Conservation (phyloP, 2,113 vertebrate species). For the Epinephelus fuscoguttatus region DNA sequence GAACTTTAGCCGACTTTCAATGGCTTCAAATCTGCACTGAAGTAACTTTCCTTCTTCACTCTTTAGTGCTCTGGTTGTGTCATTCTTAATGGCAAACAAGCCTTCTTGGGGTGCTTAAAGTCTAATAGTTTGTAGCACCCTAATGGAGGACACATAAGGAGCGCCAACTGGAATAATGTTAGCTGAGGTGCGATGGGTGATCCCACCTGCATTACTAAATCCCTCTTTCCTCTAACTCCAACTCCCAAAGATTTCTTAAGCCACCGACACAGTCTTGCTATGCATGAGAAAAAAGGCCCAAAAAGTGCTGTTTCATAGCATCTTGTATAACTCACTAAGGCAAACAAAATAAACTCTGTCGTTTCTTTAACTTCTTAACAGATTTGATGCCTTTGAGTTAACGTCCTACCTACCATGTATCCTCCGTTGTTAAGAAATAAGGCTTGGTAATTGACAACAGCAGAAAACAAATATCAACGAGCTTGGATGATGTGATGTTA, state of each 20-base stretch:
- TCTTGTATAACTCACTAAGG: not conserved
- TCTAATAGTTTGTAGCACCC: constrained; percentile 28
- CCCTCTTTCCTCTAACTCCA: constrained; percentile 3
- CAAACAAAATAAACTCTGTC: not conserved
- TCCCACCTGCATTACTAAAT: constrained; percentile 10
- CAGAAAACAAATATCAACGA: constrained; percentile 12
- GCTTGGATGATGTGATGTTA: not conserved
- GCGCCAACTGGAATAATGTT: constrained; percentile 4
- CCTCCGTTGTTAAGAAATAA: not conserved
- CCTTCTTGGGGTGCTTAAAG: constrained; percentile 17
- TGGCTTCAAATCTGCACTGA: not conserved
- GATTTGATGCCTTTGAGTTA: not conserved
- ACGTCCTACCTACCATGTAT: not conserved
- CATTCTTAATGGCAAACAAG: constrained; percentile 27
- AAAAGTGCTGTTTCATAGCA: not conserved
- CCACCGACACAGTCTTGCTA: not conserved
- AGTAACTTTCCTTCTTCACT: constrained; percentile 8
- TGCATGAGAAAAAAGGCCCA: not conserved
- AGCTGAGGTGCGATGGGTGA: not conserved
- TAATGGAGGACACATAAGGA: constrained; percentile 22
- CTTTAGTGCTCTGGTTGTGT: not conserved
- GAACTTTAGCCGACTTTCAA: not conserved
- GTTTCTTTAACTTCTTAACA: not conserved
- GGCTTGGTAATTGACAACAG: constrained; percentile 20
- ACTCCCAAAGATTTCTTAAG: not conserved